Base-by-base conservation (phyloP, 1,140 invertebrate genomes). In the Globodera ellingtonae region DNA sequence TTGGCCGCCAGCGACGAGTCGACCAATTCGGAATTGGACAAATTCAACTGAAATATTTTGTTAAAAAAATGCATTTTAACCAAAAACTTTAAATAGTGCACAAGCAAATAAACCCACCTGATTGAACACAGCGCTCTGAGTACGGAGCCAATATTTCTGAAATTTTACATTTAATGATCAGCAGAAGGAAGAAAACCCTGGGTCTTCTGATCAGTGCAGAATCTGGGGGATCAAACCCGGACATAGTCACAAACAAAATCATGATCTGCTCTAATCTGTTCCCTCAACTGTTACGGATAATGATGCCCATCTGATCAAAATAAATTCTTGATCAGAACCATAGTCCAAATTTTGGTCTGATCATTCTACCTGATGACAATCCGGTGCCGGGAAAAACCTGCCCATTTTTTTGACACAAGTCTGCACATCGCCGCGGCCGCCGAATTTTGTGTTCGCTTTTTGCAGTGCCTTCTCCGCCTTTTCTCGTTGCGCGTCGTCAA, bases 401-500 rank as follows among this genome's bases (percentile, higher is more conserved):
- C 88, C 86, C 15, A 89, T 79, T 59, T 83, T 84, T 65, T 84
- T 75, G 10, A 89, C 72, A 71, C 86, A 85, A 6, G 87, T 89
- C 65, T 89, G 81, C 10, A 89, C 80, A 35, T 2, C 35, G 24
- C 24, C 24, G 21, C 18, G 21, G 13, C 9, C 65, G 21, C 46
- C 46, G 3, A 46, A 80, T 7, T 65, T 21, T 21, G 46, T 59
- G 52, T 79, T 79, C 35, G 67, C 81, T 62, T 86, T 79, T 67
- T 79, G 92, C 59, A 93, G 90, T 0, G 94, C 94, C 66, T 92
- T 91, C 86, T 95, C 93, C 0, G 95, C 95, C 18, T 93, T 87
- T 78, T 89, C 84, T 82, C 93, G 93, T 89, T 98, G 95, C 84
- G 95, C 94, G 9, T 95, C 93, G 80, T 94, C 92, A 84, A 96